Conservation (phyloP, 2,888 invertebrate species). For the Apocheima hispidaria region DNA sequence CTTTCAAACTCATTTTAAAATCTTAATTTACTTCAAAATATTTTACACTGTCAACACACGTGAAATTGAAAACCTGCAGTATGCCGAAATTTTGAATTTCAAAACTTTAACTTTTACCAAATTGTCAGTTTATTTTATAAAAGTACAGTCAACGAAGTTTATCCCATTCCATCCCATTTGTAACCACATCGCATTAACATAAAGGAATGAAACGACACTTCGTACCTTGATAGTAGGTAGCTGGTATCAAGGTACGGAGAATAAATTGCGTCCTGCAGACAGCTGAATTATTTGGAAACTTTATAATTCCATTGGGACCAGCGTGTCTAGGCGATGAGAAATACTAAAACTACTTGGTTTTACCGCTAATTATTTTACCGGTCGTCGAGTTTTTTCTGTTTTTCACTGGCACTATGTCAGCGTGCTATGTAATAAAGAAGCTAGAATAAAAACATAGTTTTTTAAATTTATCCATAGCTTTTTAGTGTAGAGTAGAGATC, state of each 20-base stretch:
- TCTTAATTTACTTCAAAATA: too few species aligned
- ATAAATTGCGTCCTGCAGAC: constrained; percentile 30
- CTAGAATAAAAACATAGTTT: too few species aligned
- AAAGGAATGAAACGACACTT: constrained; percentile 8
- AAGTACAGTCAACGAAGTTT: background rate
- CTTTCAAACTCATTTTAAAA: too few species aligned
- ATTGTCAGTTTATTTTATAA: background rate
- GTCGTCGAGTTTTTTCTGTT: background rate
- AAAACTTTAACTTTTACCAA: background rate
- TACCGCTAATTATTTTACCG: constrained; percentile 7
- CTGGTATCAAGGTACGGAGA: too few species aligned
- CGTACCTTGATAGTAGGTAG: background rate
- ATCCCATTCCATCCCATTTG: background rate
- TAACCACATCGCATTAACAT: constrained; percentile 7
- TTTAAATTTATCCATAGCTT: too few species aligned
- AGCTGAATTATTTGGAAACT: constrained; percentile 46
- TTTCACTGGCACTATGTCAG: background rate
- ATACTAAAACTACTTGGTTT: constrained; percentile 34
- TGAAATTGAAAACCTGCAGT: too few species aligned
- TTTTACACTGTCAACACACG: too few species aligned
- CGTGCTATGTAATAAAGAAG: background rate
- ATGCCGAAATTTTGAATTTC: too few species aligned
- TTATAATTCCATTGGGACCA: constrained; percentile 38
- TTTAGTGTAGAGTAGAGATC: background rate
- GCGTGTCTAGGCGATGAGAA: constrained; percentile 37